Conservation (phyloP, 2,888 invertebrate genomes). For the Cosmia pyralina region DNA sequence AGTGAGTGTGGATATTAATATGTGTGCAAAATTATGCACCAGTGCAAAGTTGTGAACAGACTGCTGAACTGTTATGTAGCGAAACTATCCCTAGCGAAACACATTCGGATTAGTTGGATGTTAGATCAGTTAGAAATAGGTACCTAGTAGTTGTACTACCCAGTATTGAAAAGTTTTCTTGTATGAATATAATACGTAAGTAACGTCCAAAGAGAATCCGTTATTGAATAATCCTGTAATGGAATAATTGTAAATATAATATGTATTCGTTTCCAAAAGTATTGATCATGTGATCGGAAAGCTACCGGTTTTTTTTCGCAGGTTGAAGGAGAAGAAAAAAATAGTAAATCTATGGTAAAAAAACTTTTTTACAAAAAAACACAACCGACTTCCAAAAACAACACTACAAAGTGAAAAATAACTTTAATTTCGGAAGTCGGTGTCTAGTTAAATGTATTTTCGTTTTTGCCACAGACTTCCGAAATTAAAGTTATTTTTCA, state of each 20-base stretch:
- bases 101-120: conserved; percentile 27
- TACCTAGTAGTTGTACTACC: neutral
- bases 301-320: neutral
- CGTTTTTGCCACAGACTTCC: no score
- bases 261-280: neutral
- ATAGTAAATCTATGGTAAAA: neutral
- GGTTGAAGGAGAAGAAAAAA: neutral
- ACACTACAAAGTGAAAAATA: no score
- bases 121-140: conserved; percentile 10
- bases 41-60: conserved; percentile 27
- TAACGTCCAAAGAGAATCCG: no score
- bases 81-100: conserved; percentile 39
- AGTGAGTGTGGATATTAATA: neutral
- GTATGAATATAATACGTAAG: neutral
- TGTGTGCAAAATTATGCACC: conserved; percentile 19
- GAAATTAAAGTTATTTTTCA: no score
- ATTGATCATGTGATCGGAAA: neutral
- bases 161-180: conserved; percentile 20
- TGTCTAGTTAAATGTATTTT: no score
- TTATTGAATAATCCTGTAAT: neutral
- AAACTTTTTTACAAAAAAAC: no score
- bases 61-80: conserved; percentile 4
- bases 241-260: neutral
- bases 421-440: no score
- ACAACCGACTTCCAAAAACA: no score